Percentiles rank a stretch among this genome's conserved stretches.
Evolutionary conservation across 2,113 vertebrate species (phyloP).

Genomic region (Orycteropus afer): DNA sequence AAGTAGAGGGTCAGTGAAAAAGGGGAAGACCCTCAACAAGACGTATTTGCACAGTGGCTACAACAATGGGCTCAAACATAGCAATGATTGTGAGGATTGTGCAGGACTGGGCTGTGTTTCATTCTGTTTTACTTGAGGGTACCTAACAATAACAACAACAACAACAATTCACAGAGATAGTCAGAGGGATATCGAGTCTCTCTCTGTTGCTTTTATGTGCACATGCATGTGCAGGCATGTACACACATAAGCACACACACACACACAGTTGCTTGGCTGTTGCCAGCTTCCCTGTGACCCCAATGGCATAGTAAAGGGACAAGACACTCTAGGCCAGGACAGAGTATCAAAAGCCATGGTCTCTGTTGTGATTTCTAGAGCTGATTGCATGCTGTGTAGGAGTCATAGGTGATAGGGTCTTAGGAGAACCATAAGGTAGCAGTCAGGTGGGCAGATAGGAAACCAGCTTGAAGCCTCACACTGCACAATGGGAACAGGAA

Average conservation of each 20-base stretch:
- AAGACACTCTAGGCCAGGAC: conserved; percentile 1
- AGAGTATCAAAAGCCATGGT: background rate
- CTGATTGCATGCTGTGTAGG: background rate
- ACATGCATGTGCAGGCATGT: background rate
- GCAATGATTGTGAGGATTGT: too few relatives aligned
- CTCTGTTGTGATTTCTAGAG: background rate
- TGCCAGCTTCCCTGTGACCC: background rate
- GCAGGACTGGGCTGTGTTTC: too few relatives aligned
- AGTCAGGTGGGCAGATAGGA: background rate
- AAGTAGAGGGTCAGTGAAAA: too few relatives aligned
- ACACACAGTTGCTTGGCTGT: background rate
- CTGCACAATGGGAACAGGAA: background rate
- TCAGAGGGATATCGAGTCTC: background rate
- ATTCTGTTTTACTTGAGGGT: too few relatives aligned
- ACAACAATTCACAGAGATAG: conserved; percentile 55
- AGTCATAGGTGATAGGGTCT: background rate
- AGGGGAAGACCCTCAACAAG: too few relatives aligned
- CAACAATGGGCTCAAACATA: too few relatives aligned
- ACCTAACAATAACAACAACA: too few relatives aligned
- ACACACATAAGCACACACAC: background rate
- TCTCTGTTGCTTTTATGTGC: background rate
- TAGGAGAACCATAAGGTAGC: background rate
- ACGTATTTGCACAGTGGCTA: too few relatives aligned
- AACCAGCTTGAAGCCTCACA: background rate
- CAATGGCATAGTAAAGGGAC: conserved; percentile 4